These are phyloP conservation scores for Cylindroiulus punctatus DNA, from an alignment of 2,888 invertebrate genomes.

Conservation along the genomic window DNA sequence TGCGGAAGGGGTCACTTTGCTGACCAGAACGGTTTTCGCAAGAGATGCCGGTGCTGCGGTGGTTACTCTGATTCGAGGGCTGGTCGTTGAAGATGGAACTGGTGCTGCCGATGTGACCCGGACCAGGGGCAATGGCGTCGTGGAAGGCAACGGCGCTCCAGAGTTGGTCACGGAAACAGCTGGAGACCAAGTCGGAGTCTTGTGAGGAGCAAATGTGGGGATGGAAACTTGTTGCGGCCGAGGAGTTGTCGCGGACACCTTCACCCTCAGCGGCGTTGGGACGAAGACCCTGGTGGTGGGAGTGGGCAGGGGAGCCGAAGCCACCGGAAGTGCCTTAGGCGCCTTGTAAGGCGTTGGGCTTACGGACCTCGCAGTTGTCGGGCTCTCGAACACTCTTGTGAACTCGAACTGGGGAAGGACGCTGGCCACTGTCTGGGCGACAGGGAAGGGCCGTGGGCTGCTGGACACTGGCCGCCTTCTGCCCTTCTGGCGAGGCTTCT, in stretches of 20 bases:
- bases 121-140: neutral
- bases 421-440: neutral
- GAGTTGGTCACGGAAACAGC: neutral
- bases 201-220: neutral
- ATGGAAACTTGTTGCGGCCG: neutral
- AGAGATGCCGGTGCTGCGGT: neutral
- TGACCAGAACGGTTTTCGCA: neutral
- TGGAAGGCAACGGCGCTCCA: neutral
- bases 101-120: neutral
- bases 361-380: neutral
- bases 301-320: neutral
- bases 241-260: neutral
- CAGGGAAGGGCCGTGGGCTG: neutral
- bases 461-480: neutral
- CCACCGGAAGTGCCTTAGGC: neutral
- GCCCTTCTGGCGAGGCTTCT: slow-evolving; percentile 51
- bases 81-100: neutral
- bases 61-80: neutral
- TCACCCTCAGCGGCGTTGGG: neutral
- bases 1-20: neutral
- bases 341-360: neutral
- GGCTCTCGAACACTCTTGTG: neutral
- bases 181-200: neutral
- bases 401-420: neutral
- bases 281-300: slow-evolving; percentile 7